Evolutionary conservation across 2,888 invertebrate genomes (phyloP).

Genomic region (Proisotoma minuta): DNA sequence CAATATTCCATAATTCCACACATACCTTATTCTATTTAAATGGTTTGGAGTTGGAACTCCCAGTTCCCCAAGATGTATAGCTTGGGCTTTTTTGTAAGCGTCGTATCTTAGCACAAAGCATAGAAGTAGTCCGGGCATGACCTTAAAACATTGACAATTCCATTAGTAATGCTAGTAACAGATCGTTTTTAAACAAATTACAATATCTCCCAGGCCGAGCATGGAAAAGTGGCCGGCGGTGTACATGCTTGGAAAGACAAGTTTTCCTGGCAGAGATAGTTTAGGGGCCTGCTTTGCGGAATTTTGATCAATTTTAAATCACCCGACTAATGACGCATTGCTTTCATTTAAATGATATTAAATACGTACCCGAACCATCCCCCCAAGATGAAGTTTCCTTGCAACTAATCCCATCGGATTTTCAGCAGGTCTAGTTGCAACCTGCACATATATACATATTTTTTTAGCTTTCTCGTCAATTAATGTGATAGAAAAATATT

Average conservation of each 20-base stretch:
- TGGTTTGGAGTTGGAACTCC: conserved; percentile 59
- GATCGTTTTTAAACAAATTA: conserved; percentile 49
- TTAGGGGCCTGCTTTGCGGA: conserved; percentile 65
- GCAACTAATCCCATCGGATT: neutral
- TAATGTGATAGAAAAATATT: conserved; percentile 5
- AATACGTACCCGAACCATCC: no score
- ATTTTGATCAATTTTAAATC: neutral
- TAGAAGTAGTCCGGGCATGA: conserved; percentile 90
- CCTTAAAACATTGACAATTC: conserved; percentile 52
- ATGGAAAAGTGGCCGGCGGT: conserved; percentile 95
- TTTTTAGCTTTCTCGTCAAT: conserved; percentile 16
- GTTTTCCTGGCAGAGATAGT: conserved; percentile 89
- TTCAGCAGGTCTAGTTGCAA: conserved; percentile 64
- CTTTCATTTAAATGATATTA: conserved; percentile 53
- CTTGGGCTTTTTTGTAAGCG: conserved; percentile 89
- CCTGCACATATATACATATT: conserved; percentile 52
- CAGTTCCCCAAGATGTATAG: conserved; percentile 59
- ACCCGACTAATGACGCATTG: no score
- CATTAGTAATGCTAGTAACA: conserved; percentile 2
- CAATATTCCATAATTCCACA: conserved; percentile 1
- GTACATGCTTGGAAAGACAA: conserved; percentile 95
- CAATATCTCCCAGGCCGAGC: conserved; percentile 68
- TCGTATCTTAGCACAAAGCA: conserved; percentile 95
- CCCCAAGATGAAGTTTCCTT: neutral
- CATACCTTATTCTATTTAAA: conserved; percentile 51